Evolutionary conservation across 2,113 vertebrate genomes (phyloP).

Genomic region (Delphinapterus leucas): DNA sequence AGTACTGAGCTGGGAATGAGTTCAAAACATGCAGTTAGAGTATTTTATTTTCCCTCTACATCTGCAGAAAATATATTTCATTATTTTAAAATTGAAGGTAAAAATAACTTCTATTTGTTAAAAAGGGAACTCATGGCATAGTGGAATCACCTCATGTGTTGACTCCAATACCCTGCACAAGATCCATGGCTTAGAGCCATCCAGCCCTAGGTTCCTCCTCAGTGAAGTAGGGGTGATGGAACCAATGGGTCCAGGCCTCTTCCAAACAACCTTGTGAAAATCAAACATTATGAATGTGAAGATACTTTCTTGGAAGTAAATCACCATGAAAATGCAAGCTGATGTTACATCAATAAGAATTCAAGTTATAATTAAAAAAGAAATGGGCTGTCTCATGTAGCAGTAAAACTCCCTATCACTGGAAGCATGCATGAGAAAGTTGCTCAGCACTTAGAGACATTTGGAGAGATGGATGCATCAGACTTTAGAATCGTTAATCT

Average conservation of each 20-base stretch:
- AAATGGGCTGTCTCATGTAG: not conserved
- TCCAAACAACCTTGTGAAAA: not conserved
- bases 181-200: not conserved
- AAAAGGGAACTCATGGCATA: not conserved
- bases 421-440: not conserved
- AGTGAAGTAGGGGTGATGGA: not conserved
- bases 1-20: not conserved
- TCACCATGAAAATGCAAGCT: not conserved
- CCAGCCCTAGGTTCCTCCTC: not conserved
- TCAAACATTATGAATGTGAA: not conserved
- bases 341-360: not conserved
- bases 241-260: not conserved
- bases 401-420: not conserved
- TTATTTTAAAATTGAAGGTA: not conserved
- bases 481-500: slow-evolving; percentile 26
- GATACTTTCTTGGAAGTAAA: not conserved
- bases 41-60: not conserved
- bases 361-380: not conserved
- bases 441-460: not conserved
- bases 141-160: not conserved
- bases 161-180: not conserved
- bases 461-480: slow-evolving; percentile 10
- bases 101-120: not conserved
- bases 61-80: not conserved
- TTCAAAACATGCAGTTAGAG: not conserved